A percentile compares a stretch with the other conserved stretches of the same genome.
Evolutionary conservation across 2,113 vertebrate genomes (phyloP).

Genomic region (Cinclus cinclus): DNA sequence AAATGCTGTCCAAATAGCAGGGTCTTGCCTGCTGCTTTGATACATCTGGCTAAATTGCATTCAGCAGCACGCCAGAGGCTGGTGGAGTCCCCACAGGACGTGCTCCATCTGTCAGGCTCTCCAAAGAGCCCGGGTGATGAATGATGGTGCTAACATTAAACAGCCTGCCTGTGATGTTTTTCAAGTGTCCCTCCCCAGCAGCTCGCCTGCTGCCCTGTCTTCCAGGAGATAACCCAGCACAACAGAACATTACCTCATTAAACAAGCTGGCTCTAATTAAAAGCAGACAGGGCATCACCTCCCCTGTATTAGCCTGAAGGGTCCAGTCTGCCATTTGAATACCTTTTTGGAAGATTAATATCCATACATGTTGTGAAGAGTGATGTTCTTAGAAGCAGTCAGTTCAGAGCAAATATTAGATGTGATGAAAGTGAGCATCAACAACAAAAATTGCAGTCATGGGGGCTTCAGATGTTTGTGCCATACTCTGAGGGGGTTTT

Average conservation of each 20-base stretch:
- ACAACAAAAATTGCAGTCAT: background rate
- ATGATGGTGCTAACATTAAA: slow-evolving; percentile 65
- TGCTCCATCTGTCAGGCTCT: slow-evolving; percentile 64
- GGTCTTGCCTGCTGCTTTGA: slow-evolving; percentile 53
- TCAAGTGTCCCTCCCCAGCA: slow-evolving; percentile 57
- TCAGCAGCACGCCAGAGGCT: slow-evolving; percentile 49
- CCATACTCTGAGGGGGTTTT: background rate
- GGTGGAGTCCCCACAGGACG: slow-evolving; percentile 40
- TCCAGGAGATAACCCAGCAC: slow-evolving; percentile 64
- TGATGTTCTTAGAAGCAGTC: background rate
- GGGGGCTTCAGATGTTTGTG: background rate
- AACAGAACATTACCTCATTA: slow-evolving; percentile 70
- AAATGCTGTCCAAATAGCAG: slow-evolving; percentile 62
- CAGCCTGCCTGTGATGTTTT: slow-evolving; percentile 60
- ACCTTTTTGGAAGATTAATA: slow-evolving; percentile 34
- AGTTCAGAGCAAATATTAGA: background rate
- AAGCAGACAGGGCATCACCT: slow-evolving; percentile 54
- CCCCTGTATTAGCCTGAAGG: background rate
- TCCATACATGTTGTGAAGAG: background rate
- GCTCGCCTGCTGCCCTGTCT: slow-evolving; percentile 62
- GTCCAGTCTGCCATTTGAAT: slow-evolving; percentile 23
- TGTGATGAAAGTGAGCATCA: background rate
- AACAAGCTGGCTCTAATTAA: slow-evolving; percentile 69
- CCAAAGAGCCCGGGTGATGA: slow-evolving; percentile 50
- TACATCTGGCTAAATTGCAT: slow-evolving; percentile 57